Evolutionary conservation across 2,797 vertebrate genomes (phyloP).

Genomic region (Crocodylus rhombifer): DNA sequence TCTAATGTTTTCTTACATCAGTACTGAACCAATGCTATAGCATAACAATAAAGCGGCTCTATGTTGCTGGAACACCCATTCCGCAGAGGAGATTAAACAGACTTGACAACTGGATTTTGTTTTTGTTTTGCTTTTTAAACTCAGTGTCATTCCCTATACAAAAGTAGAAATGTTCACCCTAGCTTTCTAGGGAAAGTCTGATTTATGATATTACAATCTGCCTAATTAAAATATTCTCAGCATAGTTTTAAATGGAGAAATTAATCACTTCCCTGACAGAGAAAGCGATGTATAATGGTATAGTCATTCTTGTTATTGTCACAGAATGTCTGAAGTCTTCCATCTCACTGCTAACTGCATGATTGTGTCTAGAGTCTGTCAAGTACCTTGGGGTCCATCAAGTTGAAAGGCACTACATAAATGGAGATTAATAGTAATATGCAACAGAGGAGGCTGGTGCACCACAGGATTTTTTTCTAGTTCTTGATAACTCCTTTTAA

Average conservation of each 20-base stretch:
- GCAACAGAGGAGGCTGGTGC: neutral
- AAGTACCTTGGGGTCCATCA: neutral
- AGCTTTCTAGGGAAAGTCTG: neutral
- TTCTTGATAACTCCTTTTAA: neutral
- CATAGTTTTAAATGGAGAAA: neutral
- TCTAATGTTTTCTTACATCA: neutral
- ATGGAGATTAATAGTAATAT: neutral
- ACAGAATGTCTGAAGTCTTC: neutral
- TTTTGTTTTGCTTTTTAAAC: neutral
- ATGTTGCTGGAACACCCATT: neutral
- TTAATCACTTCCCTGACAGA: fast-evolving
- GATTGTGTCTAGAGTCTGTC: neutral
- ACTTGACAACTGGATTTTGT: neutral
- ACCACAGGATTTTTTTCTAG: neutral
- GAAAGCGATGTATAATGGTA: neutral
- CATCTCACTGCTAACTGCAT: neutral
- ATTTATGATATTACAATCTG: fast-evolving
- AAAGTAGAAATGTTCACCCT: fast-evolving
- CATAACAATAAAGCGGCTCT: neutral
- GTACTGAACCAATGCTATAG: no score
- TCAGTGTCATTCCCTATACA: neutral
- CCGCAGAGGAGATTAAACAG: neutral
- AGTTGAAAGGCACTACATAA: neutral
- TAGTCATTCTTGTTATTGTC: neutral
- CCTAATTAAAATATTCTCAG: neutral